These are phyloP conservation scores for Diphyllodes magnificus DNA, from an alignment of 2,113 vertebrate species.

Conservation along the genomic window DNA sequence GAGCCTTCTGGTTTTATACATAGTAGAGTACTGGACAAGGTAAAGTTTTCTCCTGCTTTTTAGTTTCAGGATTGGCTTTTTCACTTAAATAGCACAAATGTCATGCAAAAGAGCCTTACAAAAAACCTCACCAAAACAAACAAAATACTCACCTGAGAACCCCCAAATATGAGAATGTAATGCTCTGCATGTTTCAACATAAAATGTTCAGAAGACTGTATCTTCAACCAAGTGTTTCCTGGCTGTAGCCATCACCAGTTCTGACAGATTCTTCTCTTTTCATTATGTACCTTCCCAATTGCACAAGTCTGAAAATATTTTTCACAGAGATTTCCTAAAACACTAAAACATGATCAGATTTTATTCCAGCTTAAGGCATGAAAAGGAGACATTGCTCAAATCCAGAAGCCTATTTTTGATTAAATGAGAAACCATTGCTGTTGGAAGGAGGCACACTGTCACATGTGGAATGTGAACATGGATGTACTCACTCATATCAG, in stretches of 20 bases:
- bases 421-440: background rate
- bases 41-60: background rate
- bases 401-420: background rate
- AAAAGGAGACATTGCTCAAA: background rate
- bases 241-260: background rate
- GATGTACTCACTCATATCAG: background rate
- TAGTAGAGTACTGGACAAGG: background rate
- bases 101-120: background rate
- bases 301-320: background rate
- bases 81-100: background rate
- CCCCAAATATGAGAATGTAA: background rate
- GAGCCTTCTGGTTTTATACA: background rate
- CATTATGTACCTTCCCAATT: background rate
- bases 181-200: background rate
- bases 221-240: background rate
- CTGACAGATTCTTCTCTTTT: background rate
- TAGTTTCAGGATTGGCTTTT: background rate
- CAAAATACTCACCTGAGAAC: background rate
- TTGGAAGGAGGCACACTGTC: background rate
- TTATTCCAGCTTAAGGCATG: background rate
- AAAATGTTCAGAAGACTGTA: background rate
- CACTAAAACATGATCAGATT: background rate
- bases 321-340: background rate
- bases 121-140: background rate
- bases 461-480: accelerated